Base-by-base conservation (phyloP, 2,113 vertebrate species). In the Indicator indicator region DNA sequence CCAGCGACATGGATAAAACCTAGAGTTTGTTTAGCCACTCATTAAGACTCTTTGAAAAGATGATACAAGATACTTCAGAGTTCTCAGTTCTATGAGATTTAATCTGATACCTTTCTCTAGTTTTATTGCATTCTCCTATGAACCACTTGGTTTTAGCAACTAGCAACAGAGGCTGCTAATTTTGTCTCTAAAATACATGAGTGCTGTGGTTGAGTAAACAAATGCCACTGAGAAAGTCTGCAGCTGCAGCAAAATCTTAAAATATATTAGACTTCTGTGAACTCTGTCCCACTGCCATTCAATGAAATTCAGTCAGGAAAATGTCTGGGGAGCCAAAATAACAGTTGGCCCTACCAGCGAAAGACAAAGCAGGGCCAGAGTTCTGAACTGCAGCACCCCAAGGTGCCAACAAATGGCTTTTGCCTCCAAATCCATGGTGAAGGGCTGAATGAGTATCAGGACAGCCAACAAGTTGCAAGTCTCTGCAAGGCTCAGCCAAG, bases 221-320 rank as follows among this genome's bases (percentile, higher is more conserved):
- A 83, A 88, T 56, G 26, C 26, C 56, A 91, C 64, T 3, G 1
- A 83, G 46, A 71, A 91, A 55, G 52, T 58, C 62, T 42, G 76
- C 75, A 88, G 65, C 62, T 72, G 56, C 60, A 83, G 58, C 24
- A 93, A 94, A 95, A 93, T 33, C 69, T 44, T 88, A 58, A 89
- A 87, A 65, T 28, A n/a, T 10, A 42, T 56, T 52, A 48, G 26
- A 83, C 9, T 74, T 77, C 38, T 2, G 2, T 58, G 23, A 88
- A 88, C 83, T 83, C 42, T n/a, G 9, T 78, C n/a, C 54, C 54
- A 48, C 48, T 65, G 75, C 26, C 68, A 68, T 68, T 74, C 72
- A 71, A 20, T 36, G 32, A 89, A 76, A 89, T 60, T 48, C 7
- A 2, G n/a, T 38, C 70, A 81, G 44, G n/a, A 87, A 84, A 81